phyloP scores from a whole-genome alignment of 2,113 vertebrate genomes.

The Larimichthys polyactis region DNA sequence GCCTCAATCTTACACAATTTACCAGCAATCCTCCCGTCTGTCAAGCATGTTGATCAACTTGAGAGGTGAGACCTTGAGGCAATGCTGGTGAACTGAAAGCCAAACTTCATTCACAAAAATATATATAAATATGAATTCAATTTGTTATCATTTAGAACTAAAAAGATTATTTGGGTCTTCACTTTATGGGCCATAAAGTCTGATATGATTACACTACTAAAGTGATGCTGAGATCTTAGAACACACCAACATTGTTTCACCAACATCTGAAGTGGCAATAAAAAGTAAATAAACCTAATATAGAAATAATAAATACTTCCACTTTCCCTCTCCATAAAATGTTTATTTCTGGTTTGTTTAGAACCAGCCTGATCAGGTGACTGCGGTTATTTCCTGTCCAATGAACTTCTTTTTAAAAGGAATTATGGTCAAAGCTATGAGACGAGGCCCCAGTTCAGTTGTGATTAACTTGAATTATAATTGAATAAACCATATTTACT shows the following conservation, averaged over 20 bases:
- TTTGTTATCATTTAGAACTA: background rate
- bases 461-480: background rate
- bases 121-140: background rate
- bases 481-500: background rate
- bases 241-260: background rate
- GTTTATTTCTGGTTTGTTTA: background rate
- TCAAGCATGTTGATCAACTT: background rate
- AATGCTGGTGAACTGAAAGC: background rate
- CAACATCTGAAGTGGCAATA: background rate
- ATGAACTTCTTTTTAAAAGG: background rate
- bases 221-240: background rate
- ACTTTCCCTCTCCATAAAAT: background rate
- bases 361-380: background rate
- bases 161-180: background rate
- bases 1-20: background rate
- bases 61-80: background rate
- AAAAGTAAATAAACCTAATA: background rate
- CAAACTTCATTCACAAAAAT: background rate
- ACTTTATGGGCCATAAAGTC: background rate
- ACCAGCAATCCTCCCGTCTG: background rate
- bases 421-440: background rate
- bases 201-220: background rate
- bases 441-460: background rate
- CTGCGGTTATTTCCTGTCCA: background rate
- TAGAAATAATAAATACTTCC: too few relatives aligned